A percentile compares a stretch with the other conserved stretches of the same genome.
Conservation (phyloP, 2,113 vertebrate genomes). For the Dicrurus megarhynchus region DNA sequence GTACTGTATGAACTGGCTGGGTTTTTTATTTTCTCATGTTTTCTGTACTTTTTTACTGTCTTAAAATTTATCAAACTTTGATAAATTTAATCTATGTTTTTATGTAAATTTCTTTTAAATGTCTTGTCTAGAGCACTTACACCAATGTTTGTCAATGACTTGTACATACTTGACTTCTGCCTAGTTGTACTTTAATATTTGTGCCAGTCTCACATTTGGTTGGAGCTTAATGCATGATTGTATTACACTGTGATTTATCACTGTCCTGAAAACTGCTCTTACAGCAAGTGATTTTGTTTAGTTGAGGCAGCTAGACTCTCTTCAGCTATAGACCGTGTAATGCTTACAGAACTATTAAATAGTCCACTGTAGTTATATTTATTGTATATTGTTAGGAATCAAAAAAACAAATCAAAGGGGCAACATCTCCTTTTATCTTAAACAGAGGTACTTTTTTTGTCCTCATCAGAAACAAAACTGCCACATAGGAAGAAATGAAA, state of each 20-base stretch:
- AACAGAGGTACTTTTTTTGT: slow-evolving; percentile 13
- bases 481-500: slow-evolving; percentile 20
- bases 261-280: slow-evolving; percentile 66
- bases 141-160: slow-evolving; percentile 66
- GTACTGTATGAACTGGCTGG: slow-evolving; percentile 63
- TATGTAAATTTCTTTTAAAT: slow-evolving; percentile 75
- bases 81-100: slow-evolving; percentile 77
- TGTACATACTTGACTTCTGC: slow-evolving; percentile 73
- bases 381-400: slow-evolving; percentile 31
- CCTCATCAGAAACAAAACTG: background rate
- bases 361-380: slow-evolving; percentile 17
- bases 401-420: background rate
- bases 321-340: slow-evolving; percentile 28
- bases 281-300: slow-evolving; percentile 37
- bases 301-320: slow-evolving; percentile 51
- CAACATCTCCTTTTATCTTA: background rate
- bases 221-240: slow-evolving; percentile 76
- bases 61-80: slow-evolving; percentile 80
- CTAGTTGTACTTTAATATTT: slow-evolving; percentile 67
- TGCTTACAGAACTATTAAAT: slow-evolving; percentile 27
- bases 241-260: slow-evolving; percentile 65
- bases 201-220: slow-evolving; percentile 61
- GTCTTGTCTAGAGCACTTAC: slow-evolving; percentile 70
- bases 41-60: slow-evolving; percentile 77
- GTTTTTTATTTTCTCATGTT: slow-evolving; percentile 58